Evolutionary conservation across 2,797 vertebrate species (phyloP), one percentile per base, ranked within the genome.

Genomic region (Pangasius mekongensis): DNA sequence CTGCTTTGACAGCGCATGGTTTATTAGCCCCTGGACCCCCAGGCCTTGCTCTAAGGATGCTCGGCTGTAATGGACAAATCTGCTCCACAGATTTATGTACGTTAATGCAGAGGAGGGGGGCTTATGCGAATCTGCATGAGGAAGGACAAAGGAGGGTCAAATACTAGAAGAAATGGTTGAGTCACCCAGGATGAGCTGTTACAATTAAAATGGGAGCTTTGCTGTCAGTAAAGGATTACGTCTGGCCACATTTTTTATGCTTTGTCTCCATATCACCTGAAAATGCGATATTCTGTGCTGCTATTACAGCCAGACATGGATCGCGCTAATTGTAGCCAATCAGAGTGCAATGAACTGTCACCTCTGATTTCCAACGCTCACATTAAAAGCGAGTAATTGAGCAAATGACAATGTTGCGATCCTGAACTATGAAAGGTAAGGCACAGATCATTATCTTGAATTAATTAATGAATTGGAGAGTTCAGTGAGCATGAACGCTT

Each of bases 41-140:
- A 92, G 94, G 94, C 93, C 94, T 91, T 39, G 89, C 92, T 94
- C 93, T 93, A 84, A 92, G 92, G 92, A 91, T 92, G 91, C 93
- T 94, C 87, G 85, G 90, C 93, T 91, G 89, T 93, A 93, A 87
- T 92, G 92, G 92, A 93, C 93, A 94, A 93, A 93, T 93, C 91
- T 92, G 92, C 91, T 91, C 83, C 90, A 90, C 90, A 93, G 93
- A 95, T 95, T 95, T 94, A 95, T 95, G 94, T 89, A 95, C 95
- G 94, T 91, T 94, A 95, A 95, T 94, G 92, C 87, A 94, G 74
- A 18, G 24, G n/a, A 1, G 86, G 78, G 86, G 78, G 36, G 27
- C 58, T 87, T 83, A 87, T 87, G 88, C 86, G 80, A 86, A 90
- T 90, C 76, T 76, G 87, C 89, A 87, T 89, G 87, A 90, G 89